Conservation (phyloP, 2,113 vertebrate species). For the Neofelis nebulosa region DNA sequence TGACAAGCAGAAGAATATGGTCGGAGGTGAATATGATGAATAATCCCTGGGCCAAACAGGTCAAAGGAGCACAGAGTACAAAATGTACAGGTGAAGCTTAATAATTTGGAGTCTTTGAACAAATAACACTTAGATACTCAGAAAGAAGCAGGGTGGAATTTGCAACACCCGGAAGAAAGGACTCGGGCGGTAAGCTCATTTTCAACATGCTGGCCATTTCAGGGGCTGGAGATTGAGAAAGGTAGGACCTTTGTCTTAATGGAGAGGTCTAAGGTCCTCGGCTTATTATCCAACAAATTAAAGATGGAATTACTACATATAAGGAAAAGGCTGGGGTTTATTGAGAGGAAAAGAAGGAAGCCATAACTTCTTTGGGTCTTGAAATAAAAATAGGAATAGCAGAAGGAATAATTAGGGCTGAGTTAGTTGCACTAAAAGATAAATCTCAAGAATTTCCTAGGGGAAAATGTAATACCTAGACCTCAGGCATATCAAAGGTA, state of each 20-base stretch:
- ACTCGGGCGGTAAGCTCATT: neutral
- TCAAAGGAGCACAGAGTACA: neutral
- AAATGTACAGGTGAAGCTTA: neutral
- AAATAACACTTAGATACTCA: neutral
- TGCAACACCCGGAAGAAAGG: neutral
- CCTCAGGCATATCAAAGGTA: neutral
- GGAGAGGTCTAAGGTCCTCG: neutral
- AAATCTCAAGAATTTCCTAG: neutral
- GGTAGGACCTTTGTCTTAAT: neutral
- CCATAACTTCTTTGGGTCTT: neutral
- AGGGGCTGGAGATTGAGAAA: neutral
- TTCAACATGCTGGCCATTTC: neutral
- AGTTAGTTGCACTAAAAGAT: neutral
- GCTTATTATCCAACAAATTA: neutral
- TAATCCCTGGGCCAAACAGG: neutral
- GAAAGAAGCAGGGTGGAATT: neutral
- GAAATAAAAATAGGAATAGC: neutral
- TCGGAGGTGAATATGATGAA: neutral
- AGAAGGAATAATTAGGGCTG: neutral
- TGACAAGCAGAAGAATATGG: neutral
- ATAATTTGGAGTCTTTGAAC: neutral
- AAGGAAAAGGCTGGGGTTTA: neutral
- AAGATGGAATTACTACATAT: neutral
- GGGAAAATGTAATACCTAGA: neutral
- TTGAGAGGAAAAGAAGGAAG: neutral